Evolutionary conservation across 2,113 vertebrate species (phyloP).

Genomic region (Podarcis cretensis): DNA sequence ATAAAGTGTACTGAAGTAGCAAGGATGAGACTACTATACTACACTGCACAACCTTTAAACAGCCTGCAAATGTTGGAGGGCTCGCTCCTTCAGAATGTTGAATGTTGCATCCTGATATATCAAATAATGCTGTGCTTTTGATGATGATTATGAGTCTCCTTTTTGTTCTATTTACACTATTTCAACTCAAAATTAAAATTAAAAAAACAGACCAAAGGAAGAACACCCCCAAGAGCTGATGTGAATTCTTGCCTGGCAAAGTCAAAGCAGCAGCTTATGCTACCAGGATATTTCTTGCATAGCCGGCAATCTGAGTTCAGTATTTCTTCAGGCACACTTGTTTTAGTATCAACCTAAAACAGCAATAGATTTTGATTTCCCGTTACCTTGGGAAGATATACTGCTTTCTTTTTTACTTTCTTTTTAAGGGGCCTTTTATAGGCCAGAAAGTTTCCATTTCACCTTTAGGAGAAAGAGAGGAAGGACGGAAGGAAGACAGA

Average conservation of each 20-base stretch:
- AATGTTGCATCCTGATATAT: neutral
- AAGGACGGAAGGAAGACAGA: neutral
- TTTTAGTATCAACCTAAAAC: neutral
- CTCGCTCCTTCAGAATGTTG: neutral
- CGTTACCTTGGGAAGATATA: neutral
- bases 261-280: neutral
- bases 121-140: neutral
- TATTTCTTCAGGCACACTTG: neutral
- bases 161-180: neutral
- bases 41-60: neutral
- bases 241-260: neutral
- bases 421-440: neutral
- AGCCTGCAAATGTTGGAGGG: neutral
- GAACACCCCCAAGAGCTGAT: too few relatives aligned
- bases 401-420: neutral
- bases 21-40: too few relatives aligned
- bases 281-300: neutral
- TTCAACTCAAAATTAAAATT: neutral
- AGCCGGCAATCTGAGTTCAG: neutral
- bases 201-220: neutral
- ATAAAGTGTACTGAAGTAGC: neutral
- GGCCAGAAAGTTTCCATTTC: neutral
- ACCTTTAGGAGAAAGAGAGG: neutral
- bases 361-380: neutral
- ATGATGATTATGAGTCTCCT: neutral